A percentile compares a stretch with the other conserved stretches of the same genome.
These are phyloP conservation scores for Poeciliopsis retropinna DNA, from an alignment of 2,113 vertebrate species.

Conservation along the genomic window DNA sequence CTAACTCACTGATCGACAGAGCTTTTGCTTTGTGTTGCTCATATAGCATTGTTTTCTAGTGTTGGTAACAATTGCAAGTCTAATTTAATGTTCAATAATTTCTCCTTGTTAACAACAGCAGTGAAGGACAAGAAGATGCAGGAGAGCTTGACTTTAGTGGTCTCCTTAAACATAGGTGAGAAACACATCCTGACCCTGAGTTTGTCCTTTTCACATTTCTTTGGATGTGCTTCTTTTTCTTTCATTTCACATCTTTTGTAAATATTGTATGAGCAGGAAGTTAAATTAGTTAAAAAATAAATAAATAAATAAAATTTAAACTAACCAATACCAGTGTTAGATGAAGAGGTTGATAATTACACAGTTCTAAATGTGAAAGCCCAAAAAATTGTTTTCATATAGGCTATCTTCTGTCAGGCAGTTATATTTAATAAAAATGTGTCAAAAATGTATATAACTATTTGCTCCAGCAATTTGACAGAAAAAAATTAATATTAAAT, in stretches of 20 bases:
- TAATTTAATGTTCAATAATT: constrained; percentile 87
- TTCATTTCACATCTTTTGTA: constrained; percentile 15
- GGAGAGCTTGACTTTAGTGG: constrained; percentile 99
- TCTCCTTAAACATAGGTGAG: constrained; percentile 99
- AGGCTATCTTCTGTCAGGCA: neutral
- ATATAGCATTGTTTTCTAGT: constrained; percentile 77
- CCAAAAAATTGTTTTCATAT: neutral
- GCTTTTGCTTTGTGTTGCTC: constrained; percentile 73
- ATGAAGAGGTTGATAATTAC: neutral
- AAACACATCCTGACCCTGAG: constrained; percentile 69
- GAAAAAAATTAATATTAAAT: neutral
- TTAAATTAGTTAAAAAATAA: too few species aligned
- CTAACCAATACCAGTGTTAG: neutral
- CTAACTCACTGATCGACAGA: constrained; percentile 71
- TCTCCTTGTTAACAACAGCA: constrained; percentile 94
- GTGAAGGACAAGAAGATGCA: constrained; percentile 99
- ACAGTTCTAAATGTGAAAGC: neutral
- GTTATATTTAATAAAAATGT: too few species aligned
- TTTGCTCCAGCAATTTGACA: neutral
- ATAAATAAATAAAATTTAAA: too few species aligned
- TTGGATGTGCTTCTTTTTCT: constrained; percentile 41
- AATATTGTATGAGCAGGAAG: constrained; percentile 13
- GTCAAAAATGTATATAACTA: neutral
- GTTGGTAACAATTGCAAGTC: constrained; percentile 70
- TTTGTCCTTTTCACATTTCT: constrained; percentile 31